Evolutionary conservation across 2,797 vertebrate genomes (phyloP).

Genomic region (Synaphobranchus kaupii): DNA sequence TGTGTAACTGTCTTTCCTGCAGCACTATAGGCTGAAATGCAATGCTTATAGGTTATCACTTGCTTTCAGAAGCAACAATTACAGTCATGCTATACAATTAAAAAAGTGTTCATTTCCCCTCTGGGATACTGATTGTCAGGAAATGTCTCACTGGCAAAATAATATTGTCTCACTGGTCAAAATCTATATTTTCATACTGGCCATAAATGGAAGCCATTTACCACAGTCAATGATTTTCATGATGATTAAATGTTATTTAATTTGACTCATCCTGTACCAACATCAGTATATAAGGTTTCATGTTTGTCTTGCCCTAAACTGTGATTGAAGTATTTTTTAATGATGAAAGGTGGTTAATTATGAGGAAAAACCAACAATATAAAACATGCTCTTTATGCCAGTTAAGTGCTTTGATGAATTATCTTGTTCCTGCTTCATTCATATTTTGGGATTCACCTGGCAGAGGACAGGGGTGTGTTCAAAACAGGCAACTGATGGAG

Average conservation of each 20-base stretch:
- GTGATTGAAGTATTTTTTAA: slow-evolving; percentile 3
- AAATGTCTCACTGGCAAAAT: neutral
- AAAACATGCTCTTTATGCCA: neutral
- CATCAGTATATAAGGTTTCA: neutral
- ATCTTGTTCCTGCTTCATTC: neutral
- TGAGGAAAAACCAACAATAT: neutral
- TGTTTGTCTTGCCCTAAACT: slow-evolving; percentile 22
- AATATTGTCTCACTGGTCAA: neutral
- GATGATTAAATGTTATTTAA: slow-evolving; percentile 20
- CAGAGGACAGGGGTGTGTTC: neutral
- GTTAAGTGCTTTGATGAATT: neutral
- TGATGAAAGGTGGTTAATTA: slow-evolving; percentile 6
- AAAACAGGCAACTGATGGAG: neutral
- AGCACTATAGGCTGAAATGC: neutral
- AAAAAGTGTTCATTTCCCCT: neutral
- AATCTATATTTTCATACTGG: neutral
- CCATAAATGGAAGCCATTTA: slow-evolving; percentile 16
- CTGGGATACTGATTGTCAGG: neutral
- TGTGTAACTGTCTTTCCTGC: neutral
- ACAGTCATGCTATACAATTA: neutral
- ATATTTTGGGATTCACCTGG: neutral
- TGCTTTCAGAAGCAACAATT: neutral
- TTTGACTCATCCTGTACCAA: slow-evolving; percentile 1
- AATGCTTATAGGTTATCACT: neutral
- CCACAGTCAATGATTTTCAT: neutral